Percentiles rank a stretch among this genome's conserved stretches.
These are phyloP conservation scores for Poecilia wingei DNA, from an alignment of 2,797 vertebrate species.

Conservation along the genomic window DNA sequence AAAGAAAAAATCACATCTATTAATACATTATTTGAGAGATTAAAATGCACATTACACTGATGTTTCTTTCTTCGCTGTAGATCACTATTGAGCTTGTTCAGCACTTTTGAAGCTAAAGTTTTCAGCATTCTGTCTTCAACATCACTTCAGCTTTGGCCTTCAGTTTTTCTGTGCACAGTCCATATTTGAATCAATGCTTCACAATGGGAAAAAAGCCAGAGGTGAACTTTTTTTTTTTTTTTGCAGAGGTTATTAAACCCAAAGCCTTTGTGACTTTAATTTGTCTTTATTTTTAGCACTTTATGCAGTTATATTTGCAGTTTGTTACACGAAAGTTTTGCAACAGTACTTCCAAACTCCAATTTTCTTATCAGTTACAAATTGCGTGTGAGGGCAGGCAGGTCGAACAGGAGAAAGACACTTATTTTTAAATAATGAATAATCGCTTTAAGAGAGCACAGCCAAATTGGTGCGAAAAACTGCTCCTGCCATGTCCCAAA, in stretches of 20 bases:
- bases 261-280: not conserved
- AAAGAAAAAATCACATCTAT: not conserved
- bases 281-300: conserved; percentile 6
- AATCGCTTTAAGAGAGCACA: conserved; percentile 64
- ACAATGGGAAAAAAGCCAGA: not conserved
- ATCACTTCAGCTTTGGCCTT: not conserved
- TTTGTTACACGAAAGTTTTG: not conserved
- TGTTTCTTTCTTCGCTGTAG: not conserved
- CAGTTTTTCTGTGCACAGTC: not conserved
- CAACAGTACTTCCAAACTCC: not conserved
- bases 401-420: conserved; percentile 31
- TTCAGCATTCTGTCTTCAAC: not conserved
- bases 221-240: not conserved
- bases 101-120: not conserved
- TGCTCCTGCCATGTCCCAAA: conserved; percentile 57
- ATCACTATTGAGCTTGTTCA: not conserved
- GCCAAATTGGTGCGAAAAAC: conserved; percentile 60
- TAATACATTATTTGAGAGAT: not conserved
- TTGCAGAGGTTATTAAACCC: not conserved
- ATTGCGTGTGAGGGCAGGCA: conserved; percentile 15
- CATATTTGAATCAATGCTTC: not conserved
- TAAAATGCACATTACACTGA: not conserved
- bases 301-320: not conserved
- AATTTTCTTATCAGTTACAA: conserved; percentile 5
- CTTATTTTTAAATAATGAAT: conserved; percentile 63